These are phyloP conservation scores for Aselliscus stoliczkanus DNA, from an alignment of 2,797 vertebrate genomes.

Conservation along the genomic window DNA sequence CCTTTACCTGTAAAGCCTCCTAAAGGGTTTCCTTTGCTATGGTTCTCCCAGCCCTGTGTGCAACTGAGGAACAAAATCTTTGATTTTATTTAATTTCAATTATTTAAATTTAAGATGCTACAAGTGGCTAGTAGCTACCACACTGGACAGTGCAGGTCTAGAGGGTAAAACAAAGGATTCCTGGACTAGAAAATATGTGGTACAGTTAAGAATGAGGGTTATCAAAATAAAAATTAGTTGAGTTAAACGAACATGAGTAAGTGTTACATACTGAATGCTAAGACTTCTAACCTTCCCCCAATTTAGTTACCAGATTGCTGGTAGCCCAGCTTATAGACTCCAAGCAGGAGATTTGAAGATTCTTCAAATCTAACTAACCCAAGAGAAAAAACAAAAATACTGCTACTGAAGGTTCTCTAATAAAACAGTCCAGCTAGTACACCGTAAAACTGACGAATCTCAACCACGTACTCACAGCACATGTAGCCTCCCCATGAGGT, in stretches of 20 bases:
- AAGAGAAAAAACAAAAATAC: background rate
- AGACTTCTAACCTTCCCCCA: background rate
- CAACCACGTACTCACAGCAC: background rate
- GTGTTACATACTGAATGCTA: no score
- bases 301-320: background rate
- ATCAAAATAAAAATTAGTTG: no score
- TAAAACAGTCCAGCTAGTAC: background rate
- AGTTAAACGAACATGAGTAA: no score
- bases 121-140: background rate
- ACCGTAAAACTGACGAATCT: background rate
- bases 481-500: background rate
- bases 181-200: no score
- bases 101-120: background rate
- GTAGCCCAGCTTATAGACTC: background rate
- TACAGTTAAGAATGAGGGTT: no score
- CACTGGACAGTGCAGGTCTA: background rate
- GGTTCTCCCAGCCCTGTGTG: no score
- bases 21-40: background rate
- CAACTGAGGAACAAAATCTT: background rate
- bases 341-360: background rate
- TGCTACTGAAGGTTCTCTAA: background rate
- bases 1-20: background rate
- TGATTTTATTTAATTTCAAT: background rate
- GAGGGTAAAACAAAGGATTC: background rate
- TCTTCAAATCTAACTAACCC: background rate